These are phyloP conservation scores for Stenopsyche tienmushanensis DNA, from an alignment of 1,140 invertebrate genomes.

Conservation along the genomic window DNA sequence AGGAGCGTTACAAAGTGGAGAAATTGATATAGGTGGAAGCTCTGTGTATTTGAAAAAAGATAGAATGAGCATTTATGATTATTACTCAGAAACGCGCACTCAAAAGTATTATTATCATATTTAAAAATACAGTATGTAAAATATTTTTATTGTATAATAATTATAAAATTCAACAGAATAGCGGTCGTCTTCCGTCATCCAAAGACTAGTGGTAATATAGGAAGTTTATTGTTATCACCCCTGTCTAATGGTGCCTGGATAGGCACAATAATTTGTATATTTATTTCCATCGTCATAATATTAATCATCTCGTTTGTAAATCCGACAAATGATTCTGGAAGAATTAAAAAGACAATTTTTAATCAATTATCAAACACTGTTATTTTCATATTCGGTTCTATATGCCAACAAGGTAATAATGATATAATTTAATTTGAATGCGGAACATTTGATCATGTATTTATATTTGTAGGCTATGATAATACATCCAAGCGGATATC, in stretches of 20 bases:
- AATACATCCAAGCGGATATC: conserved; percentile 53
- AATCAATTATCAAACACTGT: too few relatives aligned
- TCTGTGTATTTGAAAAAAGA: conserved; percentile 60
- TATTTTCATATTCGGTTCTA: conserved; percentile 47
- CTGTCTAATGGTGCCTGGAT: conserved; percentile 58
- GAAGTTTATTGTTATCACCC: conserved; percentile 60
- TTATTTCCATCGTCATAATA: background rate
- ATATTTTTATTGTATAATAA: background rate
- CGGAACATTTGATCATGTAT: conserved; percentile 23
- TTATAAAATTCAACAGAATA: conserved; percentile 47
- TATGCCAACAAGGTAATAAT: conserved; percentile 56
- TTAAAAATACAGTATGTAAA: background rate
- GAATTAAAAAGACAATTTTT: too few relatives aligned
- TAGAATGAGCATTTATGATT: conserved; percentile 59
- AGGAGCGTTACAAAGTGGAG: conserved; percentile 56
- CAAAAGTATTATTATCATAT: conserved; percentile 50
- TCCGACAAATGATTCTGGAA: too few relatives aligned
- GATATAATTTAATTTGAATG: background rate
- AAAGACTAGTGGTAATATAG: conserved; percentile 55
- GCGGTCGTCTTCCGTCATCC: conserved; percentile 66
- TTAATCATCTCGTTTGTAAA: too few relatives aligned
- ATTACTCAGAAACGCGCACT: conserved; percentile 58
- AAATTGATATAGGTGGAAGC: conserved; percentile 60
- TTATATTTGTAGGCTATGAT: conserved; percentile 54
- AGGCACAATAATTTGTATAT: conserved; percentile 28